phyloP scores from a whole-genome alignment of 2,797 vertebrate species.

The Ptychadena robeensis region DNA sequence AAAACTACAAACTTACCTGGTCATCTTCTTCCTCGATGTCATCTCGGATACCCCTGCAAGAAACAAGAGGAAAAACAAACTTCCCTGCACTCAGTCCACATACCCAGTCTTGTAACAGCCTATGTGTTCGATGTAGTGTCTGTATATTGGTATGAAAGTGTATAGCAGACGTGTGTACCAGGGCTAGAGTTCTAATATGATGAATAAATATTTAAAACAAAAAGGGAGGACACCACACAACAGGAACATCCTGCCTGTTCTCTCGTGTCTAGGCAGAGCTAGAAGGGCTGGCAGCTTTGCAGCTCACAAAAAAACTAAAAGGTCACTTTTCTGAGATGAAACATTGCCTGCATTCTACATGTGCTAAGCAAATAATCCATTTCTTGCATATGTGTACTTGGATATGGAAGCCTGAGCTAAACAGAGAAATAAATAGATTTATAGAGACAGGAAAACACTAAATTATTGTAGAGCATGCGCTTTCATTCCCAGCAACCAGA shows the following conservation, averaged over 20 bases:
- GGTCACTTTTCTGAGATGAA: too few relatives aligned
- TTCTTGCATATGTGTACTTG: background rate
- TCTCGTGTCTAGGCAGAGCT: background rate
- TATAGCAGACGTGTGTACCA: background rate
- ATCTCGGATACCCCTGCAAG: conserved; percentile 99
- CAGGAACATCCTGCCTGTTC: background rate
- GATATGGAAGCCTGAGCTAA: background rate
- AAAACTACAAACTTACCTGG: conserved; percentile 92
- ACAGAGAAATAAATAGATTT: background rate
- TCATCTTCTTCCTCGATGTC: conserved; percentile 99
- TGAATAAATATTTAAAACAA: background rate
- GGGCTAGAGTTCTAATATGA: too few relatives aligned
- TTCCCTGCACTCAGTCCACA: conserved; percentile 99
- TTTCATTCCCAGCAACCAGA: background rate
- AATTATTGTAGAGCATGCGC: background rate
- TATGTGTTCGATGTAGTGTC: background rate
- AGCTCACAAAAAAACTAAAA: background rate
- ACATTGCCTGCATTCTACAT: background rate
- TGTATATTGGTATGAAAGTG: background rate
- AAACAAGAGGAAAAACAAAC: conserved; percentile 99
- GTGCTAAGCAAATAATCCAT: background rate
- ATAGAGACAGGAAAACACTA: background rate
- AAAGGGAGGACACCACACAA: background rate
- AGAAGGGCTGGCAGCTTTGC: background rate
- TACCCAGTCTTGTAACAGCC: conserved; percentile 74